phyloP scores from a whole-genome alignment of 64 coral and sea anemone genomes.

The Acropora yongei region DNA sequence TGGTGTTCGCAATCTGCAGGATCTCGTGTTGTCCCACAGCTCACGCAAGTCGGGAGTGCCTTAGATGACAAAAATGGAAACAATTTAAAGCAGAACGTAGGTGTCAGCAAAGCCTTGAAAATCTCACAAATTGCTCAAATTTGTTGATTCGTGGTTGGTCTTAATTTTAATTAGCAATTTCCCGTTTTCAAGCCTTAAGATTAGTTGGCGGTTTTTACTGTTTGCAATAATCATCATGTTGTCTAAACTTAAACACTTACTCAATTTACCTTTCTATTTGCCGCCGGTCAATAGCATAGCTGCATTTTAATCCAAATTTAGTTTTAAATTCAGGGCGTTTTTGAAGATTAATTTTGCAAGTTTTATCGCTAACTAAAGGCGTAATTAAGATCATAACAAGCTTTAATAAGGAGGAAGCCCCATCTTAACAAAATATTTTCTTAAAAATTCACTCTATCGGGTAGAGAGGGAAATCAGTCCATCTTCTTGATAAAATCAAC shows the following conservation, averaged over 20 bases:
- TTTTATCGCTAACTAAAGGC: background rate
- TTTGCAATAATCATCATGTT: background rate
- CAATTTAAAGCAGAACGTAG: background rate
- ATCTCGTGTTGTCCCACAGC: background rate
- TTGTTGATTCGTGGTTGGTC: background rate
- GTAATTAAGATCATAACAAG: too few species aligned
- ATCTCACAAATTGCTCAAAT: too few species aligned
- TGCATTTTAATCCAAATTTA: slow-evolving; percentile 10
- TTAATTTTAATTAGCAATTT: background rate
- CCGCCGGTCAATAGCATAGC: background rate
- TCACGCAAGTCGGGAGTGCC: background rate
- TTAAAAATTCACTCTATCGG: too few species aligned
- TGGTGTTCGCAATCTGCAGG: background rate
- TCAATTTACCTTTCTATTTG: background rate
- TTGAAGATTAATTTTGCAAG: background rate
- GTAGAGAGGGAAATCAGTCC: too few species aligned
- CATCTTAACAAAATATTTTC: too few species aligned
- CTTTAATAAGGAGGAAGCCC: too few species aligned
- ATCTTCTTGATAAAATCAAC: too few species aligned
- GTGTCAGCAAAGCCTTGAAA: too few species aligned
- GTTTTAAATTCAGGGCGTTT: background rate
- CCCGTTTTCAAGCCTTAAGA: background rate
- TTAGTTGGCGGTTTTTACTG: background rate
- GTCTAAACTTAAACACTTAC: background rate
- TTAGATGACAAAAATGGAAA: background rate